Base-by-base conservation (phyloP, 2,797 vertebrate species). In the Lepus oiostolus region DNA sequence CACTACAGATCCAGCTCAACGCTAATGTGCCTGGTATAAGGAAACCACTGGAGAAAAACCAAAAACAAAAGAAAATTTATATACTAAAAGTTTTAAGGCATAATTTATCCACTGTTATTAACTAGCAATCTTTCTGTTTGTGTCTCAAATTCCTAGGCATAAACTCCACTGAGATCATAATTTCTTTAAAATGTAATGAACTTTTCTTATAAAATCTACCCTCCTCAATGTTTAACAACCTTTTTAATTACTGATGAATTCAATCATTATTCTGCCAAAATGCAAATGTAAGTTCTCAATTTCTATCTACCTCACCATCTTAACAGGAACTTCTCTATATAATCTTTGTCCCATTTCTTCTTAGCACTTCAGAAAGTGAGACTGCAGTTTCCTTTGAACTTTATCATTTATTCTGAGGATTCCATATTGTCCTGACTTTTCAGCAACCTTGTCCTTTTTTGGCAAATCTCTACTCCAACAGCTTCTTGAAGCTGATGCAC, bases 31-130 rank as follows among this genome's bases (percentile, higher is more conserved):
- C 54, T 58, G 54, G 54, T 16, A 58, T 68, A 42, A 88, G 42
- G 50, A 30, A 92, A 71, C 26, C 86, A 77, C 13, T 58, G 3
- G 35, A 35, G 62, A n/a, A 38, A 21, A 35, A 54, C 4, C 10
- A 93, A 90, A 70, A 93, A 22, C 14, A 85, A 91, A 62, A 38
- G 28, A 94, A 94, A 90, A 82, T 1, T 82, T 58, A 91, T n/a
- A 88, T 1, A 71, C 16, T 70, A 32, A 30, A 83, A 71, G 9
- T 32, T 88, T 88, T 88, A 82, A 67, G 62, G 47, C 54, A 58
- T 32, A 84, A 80, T 1, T 86, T 80, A 72, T 6, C 8, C 19
- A 94, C 47, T 83, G 62, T 14, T 89, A 63, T 30, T 86, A 68
- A 62, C 5, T 47, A 28, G 7, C 52, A 79, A 1, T 71, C 38